These are phyloP conservation scores for Drosophila mimetica DNA, from an alignment of 2,888 invertebrate species.

Conservation along the genomic window DNA sequence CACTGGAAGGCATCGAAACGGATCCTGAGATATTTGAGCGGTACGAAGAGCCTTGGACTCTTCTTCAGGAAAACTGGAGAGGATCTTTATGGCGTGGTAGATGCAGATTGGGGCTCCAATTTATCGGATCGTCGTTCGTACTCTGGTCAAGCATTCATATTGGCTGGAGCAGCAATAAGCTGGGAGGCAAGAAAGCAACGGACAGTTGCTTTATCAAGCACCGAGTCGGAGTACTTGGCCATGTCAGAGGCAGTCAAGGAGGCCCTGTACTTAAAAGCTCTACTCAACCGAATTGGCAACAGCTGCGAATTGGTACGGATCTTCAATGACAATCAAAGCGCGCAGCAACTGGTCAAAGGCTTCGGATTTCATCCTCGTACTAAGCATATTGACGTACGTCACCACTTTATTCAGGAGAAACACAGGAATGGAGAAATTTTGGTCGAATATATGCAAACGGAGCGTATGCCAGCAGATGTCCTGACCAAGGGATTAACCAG, in stretches of 20 bases:
- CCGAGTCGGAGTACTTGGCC: too few relatives aligned
- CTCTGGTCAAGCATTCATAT: neutral
- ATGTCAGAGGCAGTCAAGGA: neutral
- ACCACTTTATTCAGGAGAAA: too few relatives aligned
- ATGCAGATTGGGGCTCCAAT: slow-evolving; percentile 1
- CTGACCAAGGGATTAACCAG: too few relatives aligned
- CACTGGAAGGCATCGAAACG: slow-evolving; percentile 3
- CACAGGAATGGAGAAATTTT: too few relatives aligned
- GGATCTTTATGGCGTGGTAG: neutral
- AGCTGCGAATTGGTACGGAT: too few relatives aligned
- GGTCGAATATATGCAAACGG: too few relatives aligned
- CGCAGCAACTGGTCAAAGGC: too few relatives aligned
- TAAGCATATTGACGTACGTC: too few relatives aligned
- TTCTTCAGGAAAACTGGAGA: slow-evolving; percentile 3
- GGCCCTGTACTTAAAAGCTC: neutral
- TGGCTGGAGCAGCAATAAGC: neutral
- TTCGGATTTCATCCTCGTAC: too few relatives aligned
- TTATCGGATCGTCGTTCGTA: neutral
- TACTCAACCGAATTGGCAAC: neutral
- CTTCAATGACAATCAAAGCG: too few relatives aligned
- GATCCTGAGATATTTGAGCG: neutral
- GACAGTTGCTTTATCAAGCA: neutral
- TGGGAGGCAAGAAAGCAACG: neutral
- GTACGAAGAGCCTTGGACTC: neutral
- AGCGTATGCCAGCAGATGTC: too few relatives aligned